Base-by-base conservation (phyloP, 2,113 vertebrate genomes). In the Petroica traversi region DNA sequence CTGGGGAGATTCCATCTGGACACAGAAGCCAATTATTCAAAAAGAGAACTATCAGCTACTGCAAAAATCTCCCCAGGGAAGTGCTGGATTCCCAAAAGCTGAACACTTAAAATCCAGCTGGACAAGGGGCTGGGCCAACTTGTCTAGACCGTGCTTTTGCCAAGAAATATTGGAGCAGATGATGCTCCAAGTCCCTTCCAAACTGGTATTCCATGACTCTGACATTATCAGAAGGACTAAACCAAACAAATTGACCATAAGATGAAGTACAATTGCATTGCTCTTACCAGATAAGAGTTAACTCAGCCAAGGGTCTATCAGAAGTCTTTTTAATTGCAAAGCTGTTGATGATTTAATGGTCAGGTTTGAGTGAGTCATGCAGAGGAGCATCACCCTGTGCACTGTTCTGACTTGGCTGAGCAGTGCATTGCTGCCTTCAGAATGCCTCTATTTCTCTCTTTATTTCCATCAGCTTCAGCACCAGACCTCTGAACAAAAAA, bases 21-120 rank as follows among this genome's bases (percentile, higher is more conserved):
- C 22, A 54, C 11, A 49, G 38, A 80, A 23, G 14, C 3, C 10
- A 49, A 54, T 38, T 59, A 49, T 3, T 34, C 15, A 34, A 18
- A 48, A 19, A 13, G 3, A 54, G 54, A 28, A 46, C 7, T n/a
- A 59, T 24, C 24, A 85, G 12, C 40, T 8, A 7, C 11, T 6
- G 36, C 17, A 88, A 64, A 15, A 33, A 34, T 7, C 28, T 66
- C 23, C n/a, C 12, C 33, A 36, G 59, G n/a, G 16, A 67, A 51
- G 11, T 12, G 5, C 7, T 52, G 23, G 23, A 24, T 38, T 18
- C 17, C 19, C 24, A 43, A 12, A 0, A 0, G 2, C 3, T 11
- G 5, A 66, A 64, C 17, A 24, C 12, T 54, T 13, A 8, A 34
- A 49, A 38, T 64, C 12, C 58, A 64, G 24, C 49, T 58, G 61